Evolutionary conservation across 2,797 vertebrate genomes (phyloP).

Genomic region (Menidia menidia): DNA sequence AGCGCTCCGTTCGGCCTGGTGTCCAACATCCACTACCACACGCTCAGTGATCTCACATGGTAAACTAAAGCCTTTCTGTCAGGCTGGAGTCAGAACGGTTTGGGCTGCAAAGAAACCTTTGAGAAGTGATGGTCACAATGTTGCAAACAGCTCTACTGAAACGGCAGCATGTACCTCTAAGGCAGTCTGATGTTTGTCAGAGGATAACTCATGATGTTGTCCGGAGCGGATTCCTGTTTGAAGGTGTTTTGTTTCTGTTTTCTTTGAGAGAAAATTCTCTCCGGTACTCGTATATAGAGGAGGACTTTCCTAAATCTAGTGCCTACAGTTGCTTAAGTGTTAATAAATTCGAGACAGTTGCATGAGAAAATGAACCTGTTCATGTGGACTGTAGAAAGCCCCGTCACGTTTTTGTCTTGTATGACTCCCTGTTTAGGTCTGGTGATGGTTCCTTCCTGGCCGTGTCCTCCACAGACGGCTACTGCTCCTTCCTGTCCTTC

Average conservation of each 20-base stretch:
- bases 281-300: too few relatives aligned
- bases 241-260: background rate
- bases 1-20: constrained; percentile 92
- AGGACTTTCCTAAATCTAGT: too few relatives aligned
- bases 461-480: constrained; percentile 96
- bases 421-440: constrained; percentile 84
- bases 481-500: constrained; percentile 97
- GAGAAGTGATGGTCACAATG: background rate
- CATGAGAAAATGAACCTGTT: background rate
- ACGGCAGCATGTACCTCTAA: background rate
- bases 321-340: too few relatives aligned
- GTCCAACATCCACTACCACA: constrained; percentile 97
- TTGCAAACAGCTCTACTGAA: background rate
- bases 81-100: background rate
- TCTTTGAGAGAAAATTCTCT: too few relatives aligned
- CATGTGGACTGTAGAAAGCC: background rate
- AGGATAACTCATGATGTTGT: background rate
- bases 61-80: constrained; percentile 53
- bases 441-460: constrained; percentile 92
- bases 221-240: background rate
- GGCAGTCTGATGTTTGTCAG: background rate
- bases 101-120: background rate
- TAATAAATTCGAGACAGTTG: too few relatives aligned
- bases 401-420: background rate
- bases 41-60: constrained; percentile 96